Evolutionary conservation across 2,888 invertebrate species (phyloP).

Genomic region (Luffia ferchaultella): DNA sequence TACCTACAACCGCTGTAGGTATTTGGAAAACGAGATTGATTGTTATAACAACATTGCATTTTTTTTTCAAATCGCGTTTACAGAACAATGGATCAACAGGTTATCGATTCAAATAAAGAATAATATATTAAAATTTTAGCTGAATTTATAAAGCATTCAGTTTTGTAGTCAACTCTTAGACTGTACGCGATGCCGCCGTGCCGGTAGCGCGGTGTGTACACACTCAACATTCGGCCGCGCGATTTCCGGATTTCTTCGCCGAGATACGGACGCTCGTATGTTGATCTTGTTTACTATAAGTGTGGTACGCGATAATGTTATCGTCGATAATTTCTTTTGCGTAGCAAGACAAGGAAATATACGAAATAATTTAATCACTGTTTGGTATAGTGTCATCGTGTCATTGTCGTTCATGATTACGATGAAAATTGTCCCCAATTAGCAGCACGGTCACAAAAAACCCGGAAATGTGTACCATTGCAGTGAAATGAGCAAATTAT

Average conservation of each 20-base stretch:
- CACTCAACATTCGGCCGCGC: not conserved
- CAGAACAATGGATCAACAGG: too few species aligned
- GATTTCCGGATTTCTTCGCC: conserved; percentile 1
- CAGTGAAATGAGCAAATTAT: too few species aligned
- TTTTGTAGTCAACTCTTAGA: too few species aligned
- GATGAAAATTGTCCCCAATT: conserved; percentile 12
- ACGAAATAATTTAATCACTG: conserved; percentile 11
- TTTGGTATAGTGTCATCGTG: not conserved
- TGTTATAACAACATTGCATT: too few species aligned
- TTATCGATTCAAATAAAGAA: too few species aligned
- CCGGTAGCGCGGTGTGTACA: not conserved
- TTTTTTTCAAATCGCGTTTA: too few species aligned
- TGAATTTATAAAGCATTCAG: too few species aligned
- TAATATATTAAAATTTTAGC: too few species aligned
- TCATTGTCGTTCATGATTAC: not conserved
- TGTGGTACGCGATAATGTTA: conserved; percentile 30
- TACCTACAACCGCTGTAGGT: too few species aligned
- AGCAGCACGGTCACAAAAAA: too few species aligned
- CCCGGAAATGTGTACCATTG: too few species aligned
- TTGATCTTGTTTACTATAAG: conserved; percentile 12
- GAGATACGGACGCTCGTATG: conserved; percentile 3
- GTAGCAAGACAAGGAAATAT: conserved; percentile 39
- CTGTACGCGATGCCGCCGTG: not conserved
- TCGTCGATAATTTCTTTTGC: conserved; percentile 47
- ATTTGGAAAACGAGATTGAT: too few species aligned